Evolutionary conservation across 2,113 vertebrate genomes (phyloP).

Genomic region (Balaeniceps rex): DNA sequence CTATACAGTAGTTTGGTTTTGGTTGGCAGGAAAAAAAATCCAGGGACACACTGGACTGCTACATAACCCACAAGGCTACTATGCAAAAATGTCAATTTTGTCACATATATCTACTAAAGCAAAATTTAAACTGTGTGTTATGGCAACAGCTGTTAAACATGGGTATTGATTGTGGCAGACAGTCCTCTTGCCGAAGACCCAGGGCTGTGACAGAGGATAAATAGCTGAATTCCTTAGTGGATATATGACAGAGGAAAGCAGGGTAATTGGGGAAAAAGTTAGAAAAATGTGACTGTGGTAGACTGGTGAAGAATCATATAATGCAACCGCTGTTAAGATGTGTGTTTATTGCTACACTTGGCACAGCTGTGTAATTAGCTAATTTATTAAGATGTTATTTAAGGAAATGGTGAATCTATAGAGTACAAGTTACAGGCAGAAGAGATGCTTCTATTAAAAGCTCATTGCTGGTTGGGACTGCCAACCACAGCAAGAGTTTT

Average conservation of each 20-base stretch:
- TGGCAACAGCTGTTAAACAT: slow-evolving; percentile 58
- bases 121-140: slow-evolving; percentile 64
- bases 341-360: slow-evolving; percentile 41
- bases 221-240: slow-evolving; percentile 54
- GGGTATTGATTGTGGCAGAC: slow-evolving; percentile 61
- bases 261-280: slow-evolving; percentile 68
- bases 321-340: slow-evolving; percentile 43
- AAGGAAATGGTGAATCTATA: slow-evolving; percentile 47
- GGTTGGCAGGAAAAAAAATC: neutral
- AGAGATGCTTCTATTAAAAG: slow-evolving; percentile 29
- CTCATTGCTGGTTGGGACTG: slow-evolving; percentile 35
- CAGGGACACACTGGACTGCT: neutral
- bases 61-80: neutral
- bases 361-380: slow-evolving; percentile 58
- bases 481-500: neutral
- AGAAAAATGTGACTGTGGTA: slow-evolving; percentile 67
- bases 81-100: slow-evolving; percentile 41
- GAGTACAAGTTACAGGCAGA: slow-evolving; percentile 13
- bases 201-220: slow-evolving; percentile 48
- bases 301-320: slow-evolving; percentile 18
- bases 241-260: slow-evolving; percentile 69
- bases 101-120: slow-evolving; percentile 55
- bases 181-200: slow-evolving; percentile 8
- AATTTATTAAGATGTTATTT: slow-evolving; percentile 50
- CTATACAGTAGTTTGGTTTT: slow-evolving; percentile 13